Conservation (phyloP, 2,113 vertebrate species). For the Emydura subglobosa region DNA sequence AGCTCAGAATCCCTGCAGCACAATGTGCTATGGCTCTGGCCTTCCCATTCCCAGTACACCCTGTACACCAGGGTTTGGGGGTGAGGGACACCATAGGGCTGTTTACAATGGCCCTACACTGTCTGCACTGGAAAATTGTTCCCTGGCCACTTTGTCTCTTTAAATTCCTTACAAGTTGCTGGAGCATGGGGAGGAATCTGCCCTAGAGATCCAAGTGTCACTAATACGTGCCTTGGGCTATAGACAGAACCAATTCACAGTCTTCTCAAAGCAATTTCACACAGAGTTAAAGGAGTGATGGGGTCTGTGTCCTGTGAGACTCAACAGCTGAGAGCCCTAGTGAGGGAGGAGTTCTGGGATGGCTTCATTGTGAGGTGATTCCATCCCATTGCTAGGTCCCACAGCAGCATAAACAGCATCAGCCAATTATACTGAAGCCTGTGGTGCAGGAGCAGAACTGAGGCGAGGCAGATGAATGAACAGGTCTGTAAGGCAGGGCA, state of each 20-base stretch:
- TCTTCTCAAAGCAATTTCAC: not conserved
- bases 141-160: not conserved
- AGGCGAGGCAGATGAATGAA: not conserved
- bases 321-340: not conserved
- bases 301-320: not conserved
- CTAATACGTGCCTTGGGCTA: not conserved
- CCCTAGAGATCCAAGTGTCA: not conserved
- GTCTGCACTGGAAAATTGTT: not conserved
- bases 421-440: not conserved
- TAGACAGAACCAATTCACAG: not conserved
- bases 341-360: not conserved
- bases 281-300: not conserved
- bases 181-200: not conserved
- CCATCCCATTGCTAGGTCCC: rapidly evolving
- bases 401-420: not conserved
- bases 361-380: not conserved
- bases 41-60: not conserved
- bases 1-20: not conserved
- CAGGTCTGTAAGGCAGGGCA: not conserved
- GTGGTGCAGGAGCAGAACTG: not conserved
- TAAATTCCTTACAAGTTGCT: rapidly evolving
- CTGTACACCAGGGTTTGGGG: not conserved
- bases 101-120: not conserved
- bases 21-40: not conserved
- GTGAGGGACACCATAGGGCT: not conserved